Base-by-base conservation (phyloP, 2,888 invertebrate genomes). In the Pseudoips prasinana region DNA sequence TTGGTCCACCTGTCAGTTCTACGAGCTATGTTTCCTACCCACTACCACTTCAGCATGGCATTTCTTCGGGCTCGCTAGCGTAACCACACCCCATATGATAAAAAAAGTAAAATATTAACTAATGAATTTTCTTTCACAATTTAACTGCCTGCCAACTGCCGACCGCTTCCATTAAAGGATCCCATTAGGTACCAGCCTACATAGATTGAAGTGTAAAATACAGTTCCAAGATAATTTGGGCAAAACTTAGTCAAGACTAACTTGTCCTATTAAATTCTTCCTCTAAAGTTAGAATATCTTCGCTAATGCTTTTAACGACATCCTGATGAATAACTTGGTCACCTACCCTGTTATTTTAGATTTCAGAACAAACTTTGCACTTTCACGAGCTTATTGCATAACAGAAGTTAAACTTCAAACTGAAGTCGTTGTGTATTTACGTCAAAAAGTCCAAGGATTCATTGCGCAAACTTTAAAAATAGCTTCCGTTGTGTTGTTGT, bases 301-400 rank as follows among this genome's bases (percentile, higher is more conserved):
- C 50, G 47, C 49, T 41, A 47, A 56, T 53, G 50, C 52, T 56
- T 56, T 52, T 57, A 56, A 58, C 43, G 51, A 46, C 43, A 36
- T 41, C 28, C 24, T 43, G 42, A 33, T 38, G 33, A 48, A 47
- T 54, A 39, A 48, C 39, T 54, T 33, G 25, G 49, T 43, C 54
- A 43, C 32, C 46, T 46, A 37, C 46, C 35, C 33, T 25, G 35
- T 39, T 49, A 54, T 46, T 57, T 53, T 39, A 46, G 39, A 46
- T 57, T 46, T 9, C 32, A 27, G 8, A 31, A 33, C 39, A 39
- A 55, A 55, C 58, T 55, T 57, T 30, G 37, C 48, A 49, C 54
- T 57, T 55, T 38, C 50, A 32, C 30, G 14, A 46, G 43, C 43
- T 49, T 46, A 41, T 43, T 53, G 40, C 39, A 39, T 46, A 46